phyloP scores from a whole-genome alignment of 2,888 invertebrate species.

The Agrochola lota region DNA sequence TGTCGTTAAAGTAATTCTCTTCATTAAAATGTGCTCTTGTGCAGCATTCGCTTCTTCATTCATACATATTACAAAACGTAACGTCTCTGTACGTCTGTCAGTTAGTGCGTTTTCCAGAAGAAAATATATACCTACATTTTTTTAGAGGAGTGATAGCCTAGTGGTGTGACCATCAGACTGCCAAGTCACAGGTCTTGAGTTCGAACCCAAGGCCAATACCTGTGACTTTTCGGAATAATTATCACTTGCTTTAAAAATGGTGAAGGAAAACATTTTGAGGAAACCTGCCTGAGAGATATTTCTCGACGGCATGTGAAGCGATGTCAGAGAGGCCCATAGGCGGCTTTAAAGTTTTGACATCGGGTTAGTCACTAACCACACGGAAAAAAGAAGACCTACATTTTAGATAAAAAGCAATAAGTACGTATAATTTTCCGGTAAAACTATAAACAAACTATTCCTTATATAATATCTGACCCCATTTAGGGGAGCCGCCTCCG shows the following conservation, averaged over 20 bases:
- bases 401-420: constrained; percentile 54
- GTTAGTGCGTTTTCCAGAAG: background rate
- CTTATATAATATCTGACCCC: constrained; percentile 74
- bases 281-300: too few relatives aligned
- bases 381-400: background rate
- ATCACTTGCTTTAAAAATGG: too few relatives aligned
- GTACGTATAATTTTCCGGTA: constrained; percentile 63
- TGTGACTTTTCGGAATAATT: too few relatives aligned
- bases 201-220: too few relatives aligned
- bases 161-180: too few relatives aligned
- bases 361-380: too few relatives aligned
- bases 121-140: constrained; percentile 1
- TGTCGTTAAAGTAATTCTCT: background rate
- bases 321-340: too few relatives aligned
- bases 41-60: background rate
- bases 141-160: too few relatives aligned
- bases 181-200: too few relatives aligned
- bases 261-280: too few relatives aligned
- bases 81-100: background rate
- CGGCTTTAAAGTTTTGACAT: too few relatives aligned
- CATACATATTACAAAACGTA: background rate
- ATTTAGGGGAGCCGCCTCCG: constrained; percentile 65
- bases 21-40: background rate
- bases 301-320: too few relatives aligned
- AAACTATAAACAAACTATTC: constrained; percentile 66